Evolutionary conservation across 2,113 vertebrate species (phyloP), one percentile per base, ranked within the genome.

Genomic region (Pelvicachromis taeniatus): DNA sequence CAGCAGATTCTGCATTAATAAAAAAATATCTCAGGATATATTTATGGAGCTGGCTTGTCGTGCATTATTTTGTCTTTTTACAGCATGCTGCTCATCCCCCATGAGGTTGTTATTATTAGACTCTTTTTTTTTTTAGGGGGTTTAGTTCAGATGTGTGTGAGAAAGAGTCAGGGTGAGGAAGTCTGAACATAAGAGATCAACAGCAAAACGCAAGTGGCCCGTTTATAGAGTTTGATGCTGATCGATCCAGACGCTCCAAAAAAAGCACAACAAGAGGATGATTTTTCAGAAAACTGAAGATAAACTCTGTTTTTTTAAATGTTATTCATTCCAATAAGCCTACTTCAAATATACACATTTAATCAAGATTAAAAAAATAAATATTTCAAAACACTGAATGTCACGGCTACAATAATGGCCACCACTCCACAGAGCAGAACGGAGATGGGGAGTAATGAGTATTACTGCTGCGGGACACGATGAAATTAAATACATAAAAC

Each of bases 301-400:
- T 26, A 29, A 33, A 31, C 59, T 14, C 9, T 52, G 17, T 58
- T 19, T 65, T 65, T 26, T 78, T 77, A 77, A 29, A 40, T 77
- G 94, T 95, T 94, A 94, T 93, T 94, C 48, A 88, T 91, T 95
- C 48, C 94, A 94, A 95, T 93, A 93, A 92, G 90, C 81, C 88
- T 93, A 95, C 93, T 92, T 81, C 89, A 92, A 93, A 92, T 94
- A 93, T 93, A 94, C 91, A 92, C 63, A 90, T 87, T 83, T 89
- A 84, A 90, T 87, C 75, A 88, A 94, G 82, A 91, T 93, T 94
- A 93, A 63, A 94, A 95, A 95, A 96, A 95, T 92, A 84, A 90
- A 93, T 89, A 91, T 92, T 91, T 88, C 73, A 81, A 90, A 93
- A 91, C 90, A 92, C 88, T 90, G 61, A 87, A 90, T 77, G 86